Conservation (phyloP, 2,113 vertebrate species). For the Chitala chitala region DNA sequence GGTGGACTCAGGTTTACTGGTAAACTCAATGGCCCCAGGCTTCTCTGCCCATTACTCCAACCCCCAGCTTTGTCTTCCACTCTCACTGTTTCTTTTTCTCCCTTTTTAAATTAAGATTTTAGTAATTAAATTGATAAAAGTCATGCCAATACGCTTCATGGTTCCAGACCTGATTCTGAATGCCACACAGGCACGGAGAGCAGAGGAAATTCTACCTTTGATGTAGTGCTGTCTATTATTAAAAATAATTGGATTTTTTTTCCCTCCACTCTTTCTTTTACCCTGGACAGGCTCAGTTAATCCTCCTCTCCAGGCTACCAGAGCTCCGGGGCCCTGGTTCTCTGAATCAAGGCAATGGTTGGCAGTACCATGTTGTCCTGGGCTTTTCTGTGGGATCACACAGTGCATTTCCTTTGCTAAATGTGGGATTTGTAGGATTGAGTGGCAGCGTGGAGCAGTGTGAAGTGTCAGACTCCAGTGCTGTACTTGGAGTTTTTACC, state of each 20-base stretch:
- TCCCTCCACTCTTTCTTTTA: slow-evolving; percentile 40
- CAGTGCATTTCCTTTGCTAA: neutral
- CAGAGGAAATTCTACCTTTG: slow-evolving; percentile 63
- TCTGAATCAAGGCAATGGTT: neutral
- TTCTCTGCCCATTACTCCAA: neutral
- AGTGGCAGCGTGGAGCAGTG: slow-evolving; percentile 21
- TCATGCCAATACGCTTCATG: slow-evolving; percentile 58
- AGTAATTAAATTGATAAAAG: slow-evolving; percentile 73
- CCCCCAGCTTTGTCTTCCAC: slow-evolving; percentile 11
- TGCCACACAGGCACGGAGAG: slow-evolving; percentile 50
- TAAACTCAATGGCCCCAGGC: neutral
- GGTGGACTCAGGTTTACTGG: neutral
- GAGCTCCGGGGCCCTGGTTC: neutral
- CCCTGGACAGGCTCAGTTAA: slow-evolving; percentile 54
- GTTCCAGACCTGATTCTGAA: slow-evolving; percentile 59
- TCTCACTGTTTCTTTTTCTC: slow-evolving; percentile 22
- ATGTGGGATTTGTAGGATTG: slow-evolving; percentile 24
- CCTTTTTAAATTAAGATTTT: slow-evolving; percentile 59
- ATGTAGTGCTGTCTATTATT: slow-evolving; percentile 66
- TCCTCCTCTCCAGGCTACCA: slow-evolving; percentile 35
- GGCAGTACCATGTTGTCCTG: neutral
- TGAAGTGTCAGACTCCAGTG: slow-evolving; percentile 35
- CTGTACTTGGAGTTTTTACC: slow-evolving; percentile 35
- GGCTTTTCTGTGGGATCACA: slow-evolving; percentile 1
- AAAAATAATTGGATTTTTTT: slow-evolving; percentile 64